A percentile compares a stretch with the other conserved stretches of the same genome.
These are phyloP conservation scores for Cephalopterus ornatus DNA, from an alignment of 2,113 vertebrate genomes.

Conservation along the genomic window DNA sequence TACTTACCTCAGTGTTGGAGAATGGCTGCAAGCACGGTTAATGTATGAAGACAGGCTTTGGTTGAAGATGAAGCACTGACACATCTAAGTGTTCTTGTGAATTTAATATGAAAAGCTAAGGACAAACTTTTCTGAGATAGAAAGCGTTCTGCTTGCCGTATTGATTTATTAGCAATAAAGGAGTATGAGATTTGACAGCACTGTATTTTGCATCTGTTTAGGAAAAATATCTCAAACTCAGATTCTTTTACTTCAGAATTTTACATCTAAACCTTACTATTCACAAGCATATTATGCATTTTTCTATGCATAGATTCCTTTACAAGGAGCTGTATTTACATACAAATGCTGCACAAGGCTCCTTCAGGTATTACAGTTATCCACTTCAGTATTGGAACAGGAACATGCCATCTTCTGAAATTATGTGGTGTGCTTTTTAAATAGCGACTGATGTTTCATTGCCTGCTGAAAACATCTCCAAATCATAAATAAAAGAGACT, in stretches of 20 bases:
- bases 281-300: not conserved
- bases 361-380: constrained; percentile 9
- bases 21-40: not conserved
- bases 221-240: not conserved
- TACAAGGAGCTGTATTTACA: not conserved
- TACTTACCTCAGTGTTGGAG: not conserved
- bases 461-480: constrained; percentile 24
- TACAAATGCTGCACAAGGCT: not conserved
- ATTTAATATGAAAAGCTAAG: not conserved
- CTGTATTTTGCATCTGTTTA: not conserved
- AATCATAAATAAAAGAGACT: constrained; percentile 24
- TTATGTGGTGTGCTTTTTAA: constrained; percentile 1
- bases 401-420: not conserved
- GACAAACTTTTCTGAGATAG: not conserved
- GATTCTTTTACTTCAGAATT: not conserved
- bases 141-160: not conserved
- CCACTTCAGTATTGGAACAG: not conserved
- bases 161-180: not conserved
- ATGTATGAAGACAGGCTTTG: not conserved
- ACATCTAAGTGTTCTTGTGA: not conserved
- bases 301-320: not conserved
- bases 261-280: not conserved
- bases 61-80: not conserved
- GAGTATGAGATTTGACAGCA: not conserved
- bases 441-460: not conserved